A percentile compares a stretch with the other conserved stretches of the same genome.
Conservation (phyloP, 1,140 invertebrate genomes). For the Dinoponera quadriceps region DNA sequence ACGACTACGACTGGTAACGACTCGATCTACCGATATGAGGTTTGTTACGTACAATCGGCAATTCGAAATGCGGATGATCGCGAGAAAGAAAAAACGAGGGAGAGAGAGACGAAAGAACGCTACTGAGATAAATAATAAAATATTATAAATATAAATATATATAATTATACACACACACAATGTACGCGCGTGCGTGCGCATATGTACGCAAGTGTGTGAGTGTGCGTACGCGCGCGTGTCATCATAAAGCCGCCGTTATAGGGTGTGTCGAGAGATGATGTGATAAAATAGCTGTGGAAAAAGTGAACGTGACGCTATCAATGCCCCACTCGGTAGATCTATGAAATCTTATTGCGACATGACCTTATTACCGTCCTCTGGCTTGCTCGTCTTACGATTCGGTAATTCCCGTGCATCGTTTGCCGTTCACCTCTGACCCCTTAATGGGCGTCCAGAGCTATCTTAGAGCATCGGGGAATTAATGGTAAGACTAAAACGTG, state of each 20-base stretch:
- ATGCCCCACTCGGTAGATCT: neutral
- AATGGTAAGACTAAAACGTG: conserved; percentile 48
- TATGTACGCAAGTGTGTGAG: neutral
- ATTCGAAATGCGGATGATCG: conserved; percentile 14
- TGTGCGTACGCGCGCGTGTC: neutral
- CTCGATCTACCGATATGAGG: conserved; percentile 30
- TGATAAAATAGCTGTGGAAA: conserved; percentile 34
- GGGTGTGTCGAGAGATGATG: conserved; percentile 7
- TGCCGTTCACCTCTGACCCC: neutral
- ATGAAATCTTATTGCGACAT: neutral
- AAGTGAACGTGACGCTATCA: conserved; percentile 11
- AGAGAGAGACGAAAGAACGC: neutral
- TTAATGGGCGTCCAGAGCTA: neutral
- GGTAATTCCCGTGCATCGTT: neutral
- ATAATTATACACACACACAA: neutral
- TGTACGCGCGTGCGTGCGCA: neutral
- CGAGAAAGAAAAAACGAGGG: too few relatives aligned
- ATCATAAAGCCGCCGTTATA: conserved; percentile 8
- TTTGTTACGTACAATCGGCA: conserved; percentile 18
- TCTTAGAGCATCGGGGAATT: conserved; percentile 42
- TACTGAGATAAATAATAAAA: conserved; percentile 45
- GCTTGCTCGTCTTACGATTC: neutral
- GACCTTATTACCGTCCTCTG: neutral
- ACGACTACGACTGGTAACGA: conserved; percentile 82
- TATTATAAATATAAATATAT: neutral